A percentile compares a stretch with the other conserved stretches of the same genome.
Conservation (phyloP, 2,888 invertebrate species). For the Acanthosepion pharaonis region DNA sequence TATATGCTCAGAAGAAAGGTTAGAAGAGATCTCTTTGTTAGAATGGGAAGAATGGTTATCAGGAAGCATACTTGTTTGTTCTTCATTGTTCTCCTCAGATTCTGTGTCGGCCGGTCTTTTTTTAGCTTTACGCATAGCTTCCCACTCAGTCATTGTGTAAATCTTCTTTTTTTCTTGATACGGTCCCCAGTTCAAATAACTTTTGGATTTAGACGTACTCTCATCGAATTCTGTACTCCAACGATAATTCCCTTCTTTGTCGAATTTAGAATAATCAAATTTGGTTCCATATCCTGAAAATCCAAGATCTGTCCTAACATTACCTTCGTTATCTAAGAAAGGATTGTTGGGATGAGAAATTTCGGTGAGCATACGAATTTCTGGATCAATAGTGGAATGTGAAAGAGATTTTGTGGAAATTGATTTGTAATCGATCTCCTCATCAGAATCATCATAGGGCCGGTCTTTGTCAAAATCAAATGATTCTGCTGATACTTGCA, state of each 20-base stretch:
- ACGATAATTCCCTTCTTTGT: slow-evolving; percentile 49
- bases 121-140: slow-evolving; percentile 66
- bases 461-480: slow-evolving; percentile 55
- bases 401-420: not conserved
- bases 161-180: slow-evolving; percentile 70
- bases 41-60: not conserved
- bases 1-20: slow-evolving; percentile 47
- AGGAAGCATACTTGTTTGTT: not conserved
- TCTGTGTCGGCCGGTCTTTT: slow-evolving; percentile 51
- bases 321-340: slow-evolving; percentile 64
- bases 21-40: slow-evolving; percentile 37
- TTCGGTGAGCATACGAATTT: slow-evolving; percentile 49
- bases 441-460: slow-evolving; percentile 41
- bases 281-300: slow-evolving; percentile 56
- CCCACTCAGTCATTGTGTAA: slow-evolving; percentile 71
- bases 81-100: slow-evolving; percentile 20
- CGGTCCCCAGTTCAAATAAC: slow-evolving; percentile 60
- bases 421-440: slow-evolving; percentile 25
- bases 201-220: not conserved
- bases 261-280: slow-evolving; percentile 48
- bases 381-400: not conserved
- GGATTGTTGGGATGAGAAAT: slow-evolving; percentile 55
- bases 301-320: slow-evolving; percentile 55
- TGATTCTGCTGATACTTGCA: slow-evolving; percentile 73
- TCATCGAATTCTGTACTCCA: slow-evolving; percentile 52